Evolutionary conservation across 2,797 vertebrate species (phyloP), one percentile per base, ranked within the genome.

Genomic region (Sebastes cheni): DNA sequence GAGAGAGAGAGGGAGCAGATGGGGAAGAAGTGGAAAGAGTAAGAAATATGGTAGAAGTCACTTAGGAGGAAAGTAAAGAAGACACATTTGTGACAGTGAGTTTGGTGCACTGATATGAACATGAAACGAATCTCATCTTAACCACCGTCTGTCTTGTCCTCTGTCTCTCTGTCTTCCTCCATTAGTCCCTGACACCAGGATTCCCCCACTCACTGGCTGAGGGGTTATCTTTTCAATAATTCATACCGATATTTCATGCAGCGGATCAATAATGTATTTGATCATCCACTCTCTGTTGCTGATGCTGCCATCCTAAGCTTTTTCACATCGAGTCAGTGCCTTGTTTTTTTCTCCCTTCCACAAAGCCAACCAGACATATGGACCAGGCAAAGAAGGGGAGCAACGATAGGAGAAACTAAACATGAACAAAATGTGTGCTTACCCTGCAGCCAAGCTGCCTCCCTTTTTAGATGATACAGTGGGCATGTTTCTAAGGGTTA

Each of bases 181-280:
- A 66, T 84, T 72, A 66, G 60, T 79, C 74, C 69, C 70, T 79
- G 78, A 79, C 82, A 81, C 66, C 70, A 91, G 88, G 86, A 89
- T 83, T 80, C 83, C 82, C 83, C 70, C 64, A 22, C 74, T 87
- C 79, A 39, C 85, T 61, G 58, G 71, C 79, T 83, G 55, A 87
- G 77, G 84, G 83, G 85, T 84, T 79, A 88, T 88, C 72, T 77
- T 68, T 75, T 92, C 87, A 91, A 93, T 93, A 92, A 93, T 92
- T 92, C 82, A 92, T 81, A 77, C 54, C 62, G 8, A 86, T 89
- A 91, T 90, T 92, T 91, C 83, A 92, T 80, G 75, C 84, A 67
- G 85, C 16, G n/a, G 89, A 92, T 95, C 93, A 92, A 94, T 95
- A 93, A 92, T 93, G 87, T 85, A 92, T 93, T 86, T 86, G 84